A percentile compares a stretch with the other conserved stretches of the same genome.
Conservation (phyloP, 1,140 invertebrate genomes). For the Condylostylus longicornis region DNA sequence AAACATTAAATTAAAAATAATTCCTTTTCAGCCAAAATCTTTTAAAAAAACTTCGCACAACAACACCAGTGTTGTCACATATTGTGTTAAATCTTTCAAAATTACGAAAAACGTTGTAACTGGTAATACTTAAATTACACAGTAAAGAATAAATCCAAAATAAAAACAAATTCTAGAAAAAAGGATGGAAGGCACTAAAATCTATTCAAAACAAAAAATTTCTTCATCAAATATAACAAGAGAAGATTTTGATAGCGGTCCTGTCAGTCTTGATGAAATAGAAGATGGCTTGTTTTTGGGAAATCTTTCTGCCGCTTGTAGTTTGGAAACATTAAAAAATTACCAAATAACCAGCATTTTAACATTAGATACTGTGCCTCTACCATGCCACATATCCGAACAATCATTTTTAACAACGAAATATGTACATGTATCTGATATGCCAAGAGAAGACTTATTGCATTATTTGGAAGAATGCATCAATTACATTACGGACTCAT, state of each 20-base stretch:
- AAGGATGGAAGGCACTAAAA: too few species aligned
- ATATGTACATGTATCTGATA: conserved; percentile 66
- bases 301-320: conserved; percentile 61
- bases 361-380: conserved; percentile 65
- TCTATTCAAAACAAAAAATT: too few species aligned
- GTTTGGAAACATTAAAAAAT: conserved; percentile 47
- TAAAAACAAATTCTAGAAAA: too few species aligned
- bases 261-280: conserved; percentile 49
- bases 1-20: too few species aligned
- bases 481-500: conserved; percentile 51
- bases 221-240: too few species aligned
- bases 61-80: too few species aligned
- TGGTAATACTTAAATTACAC: too few species aligned
- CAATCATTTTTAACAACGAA: conserved; percentile 49
- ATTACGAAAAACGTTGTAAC: too few species aligned
- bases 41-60: too few species aligned
- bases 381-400: conserved; percentile 54
- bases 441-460: conserved; percentile 67
- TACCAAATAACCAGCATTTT: conserved; percentile 58
- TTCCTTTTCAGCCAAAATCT: too few species aligned
- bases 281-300: conserved; percentile 56
- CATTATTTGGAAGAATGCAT: conserved; percentile 57
- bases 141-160: too few species aligned
- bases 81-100: too few species aligned
- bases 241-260: conserved; percentile 43